Evolutionary conservation across 2,113 vertebrate species (phyloP).

Genomic region (Anas platyrhynchos): DNA sequence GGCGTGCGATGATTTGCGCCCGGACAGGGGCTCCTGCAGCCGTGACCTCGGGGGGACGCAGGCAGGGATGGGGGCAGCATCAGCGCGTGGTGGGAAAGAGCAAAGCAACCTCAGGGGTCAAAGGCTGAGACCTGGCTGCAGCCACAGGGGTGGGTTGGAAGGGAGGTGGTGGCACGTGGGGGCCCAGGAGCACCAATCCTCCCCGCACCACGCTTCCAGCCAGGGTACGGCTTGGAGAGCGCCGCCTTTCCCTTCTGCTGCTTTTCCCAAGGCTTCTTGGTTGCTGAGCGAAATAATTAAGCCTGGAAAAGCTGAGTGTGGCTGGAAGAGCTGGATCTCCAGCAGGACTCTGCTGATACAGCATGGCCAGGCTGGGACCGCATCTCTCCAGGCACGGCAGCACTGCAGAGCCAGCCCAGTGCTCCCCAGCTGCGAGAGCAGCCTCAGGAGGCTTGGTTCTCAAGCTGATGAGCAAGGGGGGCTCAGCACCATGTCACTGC

Average conservation of each 20-base stretch:
- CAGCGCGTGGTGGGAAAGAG: rapidly evolving
- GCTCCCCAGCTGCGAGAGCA: background rate
- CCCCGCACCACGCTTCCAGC: background rate
- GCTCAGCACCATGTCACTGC: background rate
- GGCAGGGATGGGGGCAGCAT: background rate
- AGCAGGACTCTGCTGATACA: background rate
- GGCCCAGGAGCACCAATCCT: background rate
- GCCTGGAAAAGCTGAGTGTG: background rate
- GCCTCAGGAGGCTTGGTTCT: background rate
- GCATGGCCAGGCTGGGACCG: background rate
- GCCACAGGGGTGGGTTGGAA: background rate
- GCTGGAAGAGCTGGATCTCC: background rate
- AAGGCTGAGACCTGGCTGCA: no score
- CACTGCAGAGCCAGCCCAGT: background rate
- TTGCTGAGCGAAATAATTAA: rapidly evolving
- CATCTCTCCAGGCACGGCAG: background rate
- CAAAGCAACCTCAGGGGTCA: background rate
- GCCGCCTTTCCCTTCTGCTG: background rate
- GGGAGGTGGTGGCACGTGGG: no score
- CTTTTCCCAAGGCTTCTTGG: background rate
- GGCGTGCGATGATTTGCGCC: background rate
- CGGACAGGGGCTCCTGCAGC: rapidly evolving
- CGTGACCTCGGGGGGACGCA: background rate
- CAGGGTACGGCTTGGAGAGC: background rate
- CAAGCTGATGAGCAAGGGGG: background rate